Conservation (phyloP, 2,888 invertebrate species). For the Clostera curtula region DNA sequence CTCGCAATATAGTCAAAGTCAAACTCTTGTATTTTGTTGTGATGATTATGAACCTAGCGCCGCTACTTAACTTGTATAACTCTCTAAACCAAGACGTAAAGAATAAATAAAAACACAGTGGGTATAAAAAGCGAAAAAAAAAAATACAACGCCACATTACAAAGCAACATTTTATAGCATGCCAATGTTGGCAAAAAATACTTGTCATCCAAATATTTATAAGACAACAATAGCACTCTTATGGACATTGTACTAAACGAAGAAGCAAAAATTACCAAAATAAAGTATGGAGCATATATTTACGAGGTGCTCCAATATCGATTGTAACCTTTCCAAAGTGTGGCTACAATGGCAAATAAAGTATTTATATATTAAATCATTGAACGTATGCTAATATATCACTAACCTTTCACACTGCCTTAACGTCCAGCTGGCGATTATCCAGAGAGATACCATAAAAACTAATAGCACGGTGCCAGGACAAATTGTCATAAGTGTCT, state of each 20-base stretch:
- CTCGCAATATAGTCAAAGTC: constrained; percentile 67
- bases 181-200: constrained; percentile 56
- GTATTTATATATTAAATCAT: constrained; percentile 25
- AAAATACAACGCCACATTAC: constrained; percentile 63
- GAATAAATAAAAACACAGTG: constrained; percentile 53
- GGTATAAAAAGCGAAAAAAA: constrained; percentile 53
- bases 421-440: constrained; percentile 99
- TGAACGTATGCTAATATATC: constrained; percentile 28
- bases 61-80: constrained; percentile 44
- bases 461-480: constrained; percentile 98
- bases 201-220: constrained; percentile 45
- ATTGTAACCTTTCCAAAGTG: constrained; percentile 12
- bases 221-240: too few species aligned
- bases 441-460: constrained; percentile 99
- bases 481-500: constrained; percentile 99
- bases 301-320: constrained; percentile 10
- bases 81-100: constrained; percentile 37
- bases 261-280: constrained; percentile 45
- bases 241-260: constrained; percentile 37
- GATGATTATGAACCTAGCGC: constrained; percentile 61
- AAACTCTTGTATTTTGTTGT: constrained; percentile 66
- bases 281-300: constrained; percentile 17
- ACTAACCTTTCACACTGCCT: constrained; percentile 98
- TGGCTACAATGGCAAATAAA: constrained; percentile 12
- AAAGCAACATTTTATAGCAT: constrained; percentile 69